phyloP scores from a whole-genome alignment of 2,888 invertebrate species.

The Leptopterna dolabrata region DNA sequence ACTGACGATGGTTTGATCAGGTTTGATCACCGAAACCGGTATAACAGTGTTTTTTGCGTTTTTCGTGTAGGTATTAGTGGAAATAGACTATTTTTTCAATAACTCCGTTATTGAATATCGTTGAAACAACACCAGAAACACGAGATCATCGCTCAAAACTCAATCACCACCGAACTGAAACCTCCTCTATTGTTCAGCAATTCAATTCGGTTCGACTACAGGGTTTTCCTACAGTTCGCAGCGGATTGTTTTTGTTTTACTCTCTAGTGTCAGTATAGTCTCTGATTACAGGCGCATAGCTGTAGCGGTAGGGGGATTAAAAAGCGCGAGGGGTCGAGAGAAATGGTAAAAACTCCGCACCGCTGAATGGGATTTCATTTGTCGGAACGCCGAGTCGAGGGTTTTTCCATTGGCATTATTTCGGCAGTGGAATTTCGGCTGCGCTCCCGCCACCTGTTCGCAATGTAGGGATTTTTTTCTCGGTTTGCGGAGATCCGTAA shows the following conservation, averaged over 20 bases:
- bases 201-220: background rate
- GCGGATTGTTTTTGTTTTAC: background rate
- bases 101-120: background rate
- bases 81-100: too few species aligned
- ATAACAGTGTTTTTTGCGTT: too few species aligned
- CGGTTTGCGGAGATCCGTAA: background rate
- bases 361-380: background rate
- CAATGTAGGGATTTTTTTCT: background rate
- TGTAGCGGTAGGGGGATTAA: background rate
- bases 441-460: background rate
- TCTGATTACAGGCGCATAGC: background rate
- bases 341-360: background rate
- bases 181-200: background rate
- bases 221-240: background rate
- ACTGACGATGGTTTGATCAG: too few species aligned
- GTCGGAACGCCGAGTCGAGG: background rate
- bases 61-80: too few species aligned
- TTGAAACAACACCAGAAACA: background rate
- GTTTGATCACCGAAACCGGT: too few species aligned
- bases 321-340: background rate
- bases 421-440: background rate
- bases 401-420: background rate
- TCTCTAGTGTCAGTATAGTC: background rate
- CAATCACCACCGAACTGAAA: background rate
- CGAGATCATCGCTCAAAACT: background rate